phyloP scores from a whole-genome alignment of 2,113 vertebrate genomes.

The Dolichallabes microphthalmus region DNA sequence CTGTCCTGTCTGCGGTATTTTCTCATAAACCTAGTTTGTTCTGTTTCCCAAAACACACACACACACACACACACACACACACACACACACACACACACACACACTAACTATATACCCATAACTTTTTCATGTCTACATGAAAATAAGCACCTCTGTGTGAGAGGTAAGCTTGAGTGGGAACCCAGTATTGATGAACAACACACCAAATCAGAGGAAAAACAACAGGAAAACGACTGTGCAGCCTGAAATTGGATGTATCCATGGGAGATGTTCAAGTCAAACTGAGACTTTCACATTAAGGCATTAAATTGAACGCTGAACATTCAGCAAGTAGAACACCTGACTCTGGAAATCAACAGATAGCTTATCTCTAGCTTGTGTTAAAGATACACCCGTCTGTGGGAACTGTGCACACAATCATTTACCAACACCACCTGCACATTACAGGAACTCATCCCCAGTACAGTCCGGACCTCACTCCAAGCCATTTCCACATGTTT shows the following conservation, averaged over 20 bases:
- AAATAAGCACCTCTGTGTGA: not conserved
- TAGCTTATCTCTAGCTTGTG: no score
- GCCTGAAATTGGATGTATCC: not conserved
- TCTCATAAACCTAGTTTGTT: not conserved
- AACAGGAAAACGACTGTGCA: not conserved
- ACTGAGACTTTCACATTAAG: no score
- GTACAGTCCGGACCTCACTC: no score
- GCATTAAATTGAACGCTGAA: no score
- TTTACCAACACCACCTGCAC: no score
- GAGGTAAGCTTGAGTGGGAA: not conserved
- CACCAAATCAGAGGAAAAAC: not conserved
- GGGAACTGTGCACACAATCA: no score
- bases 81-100: not conserved
- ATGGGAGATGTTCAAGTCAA: no score
- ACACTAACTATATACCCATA: not conserved
- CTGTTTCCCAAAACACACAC: not conserved
- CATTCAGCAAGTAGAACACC: no score
- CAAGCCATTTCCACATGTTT: no score
- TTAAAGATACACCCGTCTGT: no score
- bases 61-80: not conserved
- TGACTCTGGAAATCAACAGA: no score
- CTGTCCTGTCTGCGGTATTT: not conserved
- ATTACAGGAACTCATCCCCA: no score
- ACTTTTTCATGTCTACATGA: not conserved
- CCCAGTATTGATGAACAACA: not conserved